Base-by-base conservation (phyloP, 2,888 invertebrate genomes). In the Oxystoma pomonae region DNA sequence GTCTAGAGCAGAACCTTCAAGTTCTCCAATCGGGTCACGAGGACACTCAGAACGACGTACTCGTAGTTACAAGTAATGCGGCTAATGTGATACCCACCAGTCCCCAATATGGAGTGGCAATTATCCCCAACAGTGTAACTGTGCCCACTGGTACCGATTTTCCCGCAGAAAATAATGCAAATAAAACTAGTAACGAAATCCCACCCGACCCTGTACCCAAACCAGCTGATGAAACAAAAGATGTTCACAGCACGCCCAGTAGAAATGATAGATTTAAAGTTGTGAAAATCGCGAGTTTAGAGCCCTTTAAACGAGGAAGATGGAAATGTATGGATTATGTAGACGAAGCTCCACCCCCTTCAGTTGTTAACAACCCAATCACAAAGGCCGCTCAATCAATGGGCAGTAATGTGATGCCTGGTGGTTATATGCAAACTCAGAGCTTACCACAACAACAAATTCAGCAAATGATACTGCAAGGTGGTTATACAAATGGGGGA, bases 251-350 rank as follows among this genome's bases (percentile, higher is more conserved):
- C 21, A 83, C 80, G 17, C 80, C 80, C 3, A 80, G 84, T 68
- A 80, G 83, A 66, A 85, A 84, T 71, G 85, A 86, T 74, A 81
- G 90, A 68, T 90, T 90, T 77, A 89, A 89, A 81, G 90, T 91
- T 65, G 90, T 91, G 9, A 91, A 90, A 81, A 90, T 91, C 68
- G 90, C 89, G 73, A 89, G 89, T 72, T 86, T 88, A 22, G 89
- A 90, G 75, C 90, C 90, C 1, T 90, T 90, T 74, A 86, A 87
- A 73, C 81, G 90, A 59, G 91, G 90, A 52, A 81, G 90, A 70
- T 91, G 91, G 91, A 85, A 86, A 73, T 90, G 90, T 76, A 87
- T 89, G 86, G 90, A 91, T 79, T 91, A 88, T 77, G 82, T 89
- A 67, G 90, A 90, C 78, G 87, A 89, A 68, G 85, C 86, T 18